Evolutionary conservation across 2,797 vertebrate species (phyloP).

Genomic region (Dallia pectoralis): DNA sequence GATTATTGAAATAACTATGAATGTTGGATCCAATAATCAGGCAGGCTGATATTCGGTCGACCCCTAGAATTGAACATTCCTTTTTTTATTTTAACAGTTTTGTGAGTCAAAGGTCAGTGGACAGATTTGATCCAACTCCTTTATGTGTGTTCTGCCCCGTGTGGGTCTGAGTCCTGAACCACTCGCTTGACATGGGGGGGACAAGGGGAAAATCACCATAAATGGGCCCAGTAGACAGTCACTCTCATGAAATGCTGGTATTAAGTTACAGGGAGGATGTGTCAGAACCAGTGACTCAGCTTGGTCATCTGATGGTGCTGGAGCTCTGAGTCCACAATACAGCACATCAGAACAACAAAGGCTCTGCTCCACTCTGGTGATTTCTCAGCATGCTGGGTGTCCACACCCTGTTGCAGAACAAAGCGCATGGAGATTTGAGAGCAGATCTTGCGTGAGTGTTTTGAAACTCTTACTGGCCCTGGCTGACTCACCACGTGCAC

Average conservation of each 20-base stretch:
- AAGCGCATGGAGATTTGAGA: background rate
- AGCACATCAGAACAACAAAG: background rate
- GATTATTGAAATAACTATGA: too few species aligned
- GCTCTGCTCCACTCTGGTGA: background rate
- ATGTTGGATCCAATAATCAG: too few species aligned
- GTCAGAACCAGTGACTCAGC: background rate
- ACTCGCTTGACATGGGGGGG: too few species aligned
- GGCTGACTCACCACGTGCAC: background rate
- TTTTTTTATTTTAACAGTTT: too few species aligned
- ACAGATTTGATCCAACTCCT: too few species aligned
- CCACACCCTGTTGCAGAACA: conserved; percentile 1
- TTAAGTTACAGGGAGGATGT: background rate
- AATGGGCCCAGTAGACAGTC: background rate
- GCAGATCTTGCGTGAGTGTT: background rate
- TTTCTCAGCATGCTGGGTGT: background rate
- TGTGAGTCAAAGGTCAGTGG: too few species aligned
- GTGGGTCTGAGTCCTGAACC: too few species aligned
- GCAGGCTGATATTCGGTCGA: too few species aligned
- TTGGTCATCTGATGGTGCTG: background rate
- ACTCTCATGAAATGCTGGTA: background rate
- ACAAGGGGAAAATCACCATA: too few species aligned
- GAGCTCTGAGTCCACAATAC: background rate
- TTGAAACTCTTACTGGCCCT: background rate
- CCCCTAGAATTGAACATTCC: too few species aligned
- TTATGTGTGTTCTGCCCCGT: too few species aligned